Evolutionary conservation across 2,113 vertebrate genomes (phyloP).

Genomic region (Perccottus glenii): DNA sequence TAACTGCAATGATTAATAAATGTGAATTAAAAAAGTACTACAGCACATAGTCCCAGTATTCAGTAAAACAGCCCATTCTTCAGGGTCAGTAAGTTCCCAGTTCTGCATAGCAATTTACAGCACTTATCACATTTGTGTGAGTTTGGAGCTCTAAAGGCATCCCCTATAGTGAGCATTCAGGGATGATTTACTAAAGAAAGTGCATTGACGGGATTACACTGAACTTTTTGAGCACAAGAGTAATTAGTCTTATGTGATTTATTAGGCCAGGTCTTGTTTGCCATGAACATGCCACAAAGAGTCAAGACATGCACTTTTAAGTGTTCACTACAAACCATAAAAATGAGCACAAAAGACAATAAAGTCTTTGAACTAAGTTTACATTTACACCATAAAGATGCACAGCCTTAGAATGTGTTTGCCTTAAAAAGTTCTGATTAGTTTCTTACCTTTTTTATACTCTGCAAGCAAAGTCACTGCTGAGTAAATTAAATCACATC

Average conservation of each 20-base stretch:
- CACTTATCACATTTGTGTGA: slow-evolving; percentile 36
- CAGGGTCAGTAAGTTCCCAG: slow-evolving; percentile 36
- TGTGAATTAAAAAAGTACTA: too few relatives aligned
- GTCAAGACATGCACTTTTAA: not conserved
- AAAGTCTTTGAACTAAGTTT: not conserved
- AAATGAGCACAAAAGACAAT: not conserved
- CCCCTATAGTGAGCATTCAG: slow-evolving; percentile 30
- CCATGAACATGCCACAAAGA: not conserved
- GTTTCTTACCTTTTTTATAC: slow-evolving; percentile 13
- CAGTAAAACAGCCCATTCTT: slow-evolving; percentile 18
- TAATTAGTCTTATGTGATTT: not conserved
- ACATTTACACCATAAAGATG: not conserved
- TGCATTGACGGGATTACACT: slow-evolving; percentile 35
- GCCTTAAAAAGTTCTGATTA: not conserved
- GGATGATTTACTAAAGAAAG: slow-evolving; percentile 19
- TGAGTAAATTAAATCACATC: slow-evolving; percentile 46
- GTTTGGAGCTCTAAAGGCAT: slow-evolving; percentile 27
- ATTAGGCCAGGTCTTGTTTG: not conserved
- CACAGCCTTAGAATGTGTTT: slow-evolving; percentile 11
- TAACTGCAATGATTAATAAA: too few relatives aligned
- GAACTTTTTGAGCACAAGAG: slow-evolving; percentile 7
- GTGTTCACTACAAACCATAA: not conserved
- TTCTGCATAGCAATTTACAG: slow-evolving; percentile 21
- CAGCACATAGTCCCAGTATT: too few relatives aligned
- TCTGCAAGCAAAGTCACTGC: slow-evolving; percentile 9